Evolutionary conservation across 2,888 invertebrate genomes (phyloP), one percentile per base, ranked within the genome.

Genomic region (Platynereis dumerilii): DNA sequence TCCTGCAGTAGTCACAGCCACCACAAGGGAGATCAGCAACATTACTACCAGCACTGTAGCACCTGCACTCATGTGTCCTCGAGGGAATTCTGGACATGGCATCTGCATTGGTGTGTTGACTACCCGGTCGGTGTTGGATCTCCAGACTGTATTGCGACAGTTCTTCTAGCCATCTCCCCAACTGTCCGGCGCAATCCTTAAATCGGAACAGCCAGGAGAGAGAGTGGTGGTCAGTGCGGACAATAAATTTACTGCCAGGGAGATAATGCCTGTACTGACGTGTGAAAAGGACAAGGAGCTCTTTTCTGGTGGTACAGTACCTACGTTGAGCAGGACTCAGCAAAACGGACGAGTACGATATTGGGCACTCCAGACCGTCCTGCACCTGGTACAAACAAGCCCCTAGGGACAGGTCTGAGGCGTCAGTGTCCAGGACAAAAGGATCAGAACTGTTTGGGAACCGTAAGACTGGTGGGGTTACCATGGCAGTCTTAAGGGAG

Each of bases 101-200:
- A 34, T 57, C 57, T 3, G 39, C 57, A 57, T 57, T 57, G 20
- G 24, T 29, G 29, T 57, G 57, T 57, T 57, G 27, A 12, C 15
- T 57, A 29, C 39, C 57, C 2, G 20, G 34, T 17, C 39, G 29
- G 20, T 57, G 57, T 17, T 28, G 29, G 20, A 57, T 55, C 7
- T 5, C 55, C 26, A 55, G 2, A 20, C 29, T 24, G 24, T 57
- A 57, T 20, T 57, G 57, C 2, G 34, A 17, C 2, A 57, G 39
- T 29, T 34, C 57, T 5, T 28, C 57, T 5, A 57, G 39, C 57
- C 57, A 57, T 17, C 39, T 15, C 7, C n/a, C 27, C 2, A 57
- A 15, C n/a, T 57, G 57, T 20, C 34, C 57, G 5, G 3, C 15
- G 15, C 28, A 29, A 7, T 20, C n/a, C 39, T 57, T 57, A 20